Base-by-base conservation (phyloP, 2,888 invertebrate species). In the Dryomyza anilis region DNA sequence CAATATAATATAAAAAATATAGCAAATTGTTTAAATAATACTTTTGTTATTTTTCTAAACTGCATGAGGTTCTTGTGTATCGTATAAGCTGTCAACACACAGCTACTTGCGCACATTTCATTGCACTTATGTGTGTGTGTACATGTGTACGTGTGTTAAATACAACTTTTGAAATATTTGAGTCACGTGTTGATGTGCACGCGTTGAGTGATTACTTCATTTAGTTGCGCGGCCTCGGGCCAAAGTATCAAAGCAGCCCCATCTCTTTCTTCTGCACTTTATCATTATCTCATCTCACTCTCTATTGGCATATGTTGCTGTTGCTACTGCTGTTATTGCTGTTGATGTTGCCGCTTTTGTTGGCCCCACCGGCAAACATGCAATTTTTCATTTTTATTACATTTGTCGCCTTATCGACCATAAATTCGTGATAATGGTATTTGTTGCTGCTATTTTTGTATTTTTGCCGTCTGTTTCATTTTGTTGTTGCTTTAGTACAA, bases 331-430 rank as follows among this genome's bases (percentile, higher is more conserved):
- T n/a, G n/a, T n/a, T n/a, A n/a, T n/a, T n/a, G n/a, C n/a, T n/a
- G n/a, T n/a, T n/a, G n/a, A n/a, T n/a, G n/a, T n/a, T n/a, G n/a
- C n/a, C n/a, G n/a, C n/a, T n/a, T n/a, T n/a, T n/a, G n/a, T n/a
- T n/a, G n/a, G n/a, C n/a, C n/a, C n/a, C n/a, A n/a, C n/a, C n/a
- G n/a, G n/a, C n/a, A n/a, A n/a, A n/a, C n/a, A 23, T 12, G 55
- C 33, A 30, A 70, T 70, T 67, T 66, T 64, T 70, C 66, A 70
- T 70, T 70, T 69, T 69, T 69, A 70, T 70, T 70, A 66, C 64
- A 61, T 67, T 55, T 70, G 67, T 67, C 66, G 67, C 65, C 68
- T 69, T 70, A 69, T 69, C 68, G 67, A 62, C 63, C 64, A 67
- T 67, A 67, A 68, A 70, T 66, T 61, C 23, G 36, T 55, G 55